phyloP scores from a whole-genome alignment of 2,113 vertebrate genomes.

The Pantherophis guttatus region DNA sequence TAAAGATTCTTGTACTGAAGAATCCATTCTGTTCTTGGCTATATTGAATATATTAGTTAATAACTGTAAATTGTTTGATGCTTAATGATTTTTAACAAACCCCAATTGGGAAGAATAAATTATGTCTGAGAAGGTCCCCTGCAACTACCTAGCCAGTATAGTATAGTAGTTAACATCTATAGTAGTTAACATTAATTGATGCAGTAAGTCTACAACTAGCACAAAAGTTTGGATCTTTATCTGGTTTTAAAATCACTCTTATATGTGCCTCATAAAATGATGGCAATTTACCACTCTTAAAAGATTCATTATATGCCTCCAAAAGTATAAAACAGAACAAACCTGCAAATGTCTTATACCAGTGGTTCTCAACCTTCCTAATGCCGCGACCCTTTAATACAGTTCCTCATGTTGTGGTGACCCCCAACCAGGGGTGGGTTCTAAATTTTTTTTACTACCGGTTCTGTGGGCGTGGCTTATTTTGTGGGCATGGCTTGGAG shows the following conservation, averaged over 20 bases:
- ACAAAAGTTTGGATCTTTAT: background rate
- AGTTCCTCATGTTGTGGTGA: too few species aligned
- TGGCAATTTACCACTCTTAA: background rate
- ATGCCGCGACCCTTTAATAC: too few species aligned
- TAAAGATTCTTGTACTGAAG: background rate
- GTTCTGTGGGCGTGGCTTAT: too few species aligned
- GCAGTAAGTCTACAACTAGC: background rate
- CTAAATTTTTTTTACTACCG: too few species aligned
- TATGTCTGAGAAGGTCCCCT: background rate
- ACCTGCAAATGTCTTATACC: background rate
- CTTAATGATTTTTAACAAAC: background rate
- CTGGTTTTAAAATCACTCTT: background rate
- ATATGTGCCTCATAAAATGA: background rate
- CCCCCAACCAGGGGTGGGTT: too few species aligned
- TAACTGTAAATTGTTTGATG: background rate
- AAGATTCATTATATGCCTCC: background rate
- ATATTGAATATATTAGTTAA: background rate
- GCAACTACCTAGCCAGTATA: background rate
- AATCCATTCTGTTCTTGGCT: background rate
- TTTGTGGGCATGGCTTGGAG: too few species aligned
- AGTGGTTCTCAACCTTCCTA: too few species aligned
- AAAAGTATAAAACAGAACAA: background rate
- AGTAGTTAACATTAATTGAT: background rate
- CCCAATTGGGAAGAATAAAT: background rate
- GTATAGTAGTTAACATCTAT: background rate